Conservation (phyloP, 2,113 vertebrate genomes). For the Neogobius melanostomus region DNA sequence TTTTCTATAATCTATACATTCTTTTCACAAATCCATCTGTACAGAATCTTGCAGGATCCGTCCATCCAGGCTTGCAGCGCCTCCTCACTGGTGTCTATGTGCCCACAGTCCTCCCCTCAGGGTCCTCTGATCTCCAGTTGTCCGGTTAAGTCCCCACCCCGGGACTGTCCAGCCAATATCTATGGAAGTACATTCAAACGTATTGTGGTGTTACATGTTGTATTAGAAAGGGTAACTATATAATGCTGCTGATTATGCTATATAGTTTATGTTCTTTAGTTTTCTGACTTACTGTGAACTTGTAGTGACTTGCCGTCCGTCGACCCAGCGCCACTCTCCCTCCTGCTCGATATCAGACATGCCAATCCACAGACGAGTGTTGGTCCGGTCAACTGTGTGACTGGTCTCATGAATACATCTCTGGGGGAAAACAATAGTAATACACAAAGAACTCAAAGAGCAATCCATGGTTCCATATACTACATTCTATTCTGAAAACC, state of each 20-base stretch:
- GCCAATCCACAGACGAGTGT: constrained; percentile 43
- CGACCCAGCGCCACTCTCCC: constrained; percentile 49
- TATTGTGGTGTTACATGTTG: background rate
- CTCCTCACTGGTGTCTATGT: constrained; percentile 26
- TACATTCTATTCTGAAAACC: too few species aligned
- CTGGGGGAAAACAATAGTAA: constrained; percentile 11
- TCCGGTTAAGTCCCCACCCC: constrained; percentile 36
- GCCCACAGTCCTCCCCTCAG: constrained; percentile 52
- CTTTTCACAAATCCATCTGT: constrained; percentile 57
- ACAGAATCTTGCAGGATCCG: constrained; percentile 29
- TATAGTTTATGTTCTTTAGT: background rate
- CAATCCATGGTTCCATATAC: too few species aligned
- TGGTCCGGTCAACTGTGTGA: background rate
- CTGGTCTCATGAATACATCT: constrained; percentile 25
- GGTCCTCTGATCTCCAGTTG: constrained; percentile 44
- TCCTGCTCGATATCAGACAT: constrained; percentile 39
- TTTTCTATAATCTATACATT: constrained; percentile 12
- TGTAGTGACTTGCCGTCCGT: constrained; percentile 22
- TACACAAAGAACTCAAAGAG: too few species aligned
- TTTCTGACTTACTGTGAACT: constrained; percentile 42
- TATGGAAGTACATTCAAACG: background rate
- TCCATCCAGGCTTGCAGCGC: constrained; percentile 52
- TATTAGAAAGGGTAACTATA: background rate
- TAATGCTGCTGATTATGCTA: background rate
- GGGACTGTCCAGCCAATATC: constrained; percentile 44